Evolutionary conservation across 2,888 invertebrate genomes (phyloP).

Genomic region (Zhuqinia jingwanae): DNA sequence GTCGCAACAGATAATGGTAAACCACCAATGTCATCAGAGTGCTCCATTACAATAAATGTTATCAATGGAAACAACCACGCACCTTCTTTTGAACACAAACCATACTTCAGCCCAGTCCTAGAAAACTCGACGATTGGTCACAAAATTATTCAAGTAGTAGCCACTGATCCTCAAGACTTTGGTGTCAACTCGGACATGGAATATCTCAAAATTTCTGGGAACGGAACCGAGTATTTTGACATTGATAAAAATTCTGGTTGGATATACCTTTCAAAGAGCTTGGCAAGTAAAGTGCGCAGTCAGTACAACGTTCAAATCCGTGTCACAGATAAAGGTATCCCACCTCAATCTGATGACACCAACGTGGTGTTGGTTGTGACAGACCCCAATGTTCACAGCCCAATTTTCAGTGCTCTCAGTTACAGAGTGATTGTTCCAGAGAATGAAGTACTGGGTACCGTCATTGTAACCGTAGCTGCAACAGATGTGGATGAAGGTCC

Average conservation of each 20-base stretch:
- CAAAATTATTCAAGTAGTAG: constrained; percentile 85
- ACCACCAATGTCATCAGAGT: constrained; percentile 95
- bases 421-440: constrained; percentile 94
- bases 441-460: constrained; percentile 92
- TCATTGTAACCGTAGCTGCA: constrained; percentile 91
- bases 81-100: constrained; percentile 89
- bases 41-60: constrained; percentile 91
- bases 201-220: constrained; percentile 88
- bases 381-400: constrained; percentile 90
- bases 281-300: constrained; percentile 83
- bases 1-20: constrained; percentile 95
- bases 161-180: constrained; percentile 89
- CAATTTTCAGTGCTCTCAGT: constrained; percentile 90
- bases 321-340: constrained; percentile 93
- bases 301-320: constrained; percentile 87
- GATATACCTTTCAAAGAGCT: constrained; percentile 86
- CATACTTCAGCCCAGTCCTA: constrained; percentile 91
- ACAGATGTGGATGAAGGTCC: constrained; percentile 93
- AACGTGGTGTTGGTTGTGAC: constrained; percentile 89
- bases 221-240: constrained; percentile 88
- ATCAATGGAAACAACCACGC: constrained; percentile 96
- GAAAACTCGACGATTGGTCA: constrained; percentile 88
- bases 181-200: constrained; percentile 95
- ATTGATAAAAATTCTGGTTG: constrained; percentile 91
- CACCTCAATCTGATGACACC: constrained; percentile 90